A percentile compares a stretch with the other conserved stretches of the same genome.
Conservation (phyloP, 2,888 invertebrate genomes). For the Sinhomidia bicolor region DNA sequence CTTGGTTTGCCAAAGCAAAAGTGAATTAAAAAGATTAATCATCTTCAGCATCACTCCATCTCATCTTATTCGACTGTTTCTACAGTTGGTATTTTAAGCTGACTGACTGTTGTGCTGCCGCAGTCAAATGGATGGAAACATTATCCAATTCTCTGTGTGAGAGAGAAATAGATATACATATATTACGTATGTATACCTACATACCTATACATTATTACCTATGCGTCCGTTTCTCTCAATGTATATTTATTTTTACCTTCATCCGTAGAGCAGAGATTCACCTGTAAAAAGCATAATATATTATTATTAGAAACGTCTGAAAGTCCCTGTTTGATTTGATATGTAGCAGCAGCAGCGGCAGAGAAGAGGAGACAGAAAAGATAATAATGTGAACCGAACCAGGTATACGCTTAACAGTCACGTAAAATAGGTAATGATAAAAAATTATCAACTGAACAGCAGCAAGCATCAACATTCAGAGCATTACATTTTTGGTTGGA, state of each 20-base stretch:
- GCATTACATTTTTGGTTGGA: not conserved
- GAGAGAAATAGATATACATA: not conserved
- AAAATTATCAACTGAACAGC: not conserved
- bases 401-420: not conserved
- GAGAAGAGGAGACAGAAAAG: not conserved
- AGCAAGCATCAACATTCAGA: not conserved
- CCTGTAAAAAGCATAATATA: too few relatives aligned
- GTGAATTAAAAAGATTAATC: constrained; percentile 23
- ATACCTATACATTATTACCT: too few relatives aligned
- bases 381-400: not conserved
- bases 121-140: not conserved
- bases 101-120: not conserved
- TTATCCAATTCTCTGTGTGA: not conserved
- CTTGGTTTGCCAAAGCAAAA: not conserved
- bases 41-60: constrained; percentile 3
- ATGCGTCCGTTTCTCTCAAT: too few relatives aligned
- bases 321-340: not conserved
- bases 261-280: too few relatives aligned
- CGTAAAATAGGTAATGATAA: not conserved
- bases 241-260: too few relatives aligned
- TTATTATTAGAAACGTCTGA: too few relatives aligned
- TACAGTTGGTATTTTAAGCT: not conserved
- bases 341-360: not conserved
- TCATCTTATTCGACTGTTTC: not conserved
- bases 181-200: too few relatives aligned